Percentiles rank a stretch among this genome's conserved stretches.
Evolutionary conservation across 2,113 vertebrate genomes (phyloP).

Genomic region (Crotalus helleri): DNA sequence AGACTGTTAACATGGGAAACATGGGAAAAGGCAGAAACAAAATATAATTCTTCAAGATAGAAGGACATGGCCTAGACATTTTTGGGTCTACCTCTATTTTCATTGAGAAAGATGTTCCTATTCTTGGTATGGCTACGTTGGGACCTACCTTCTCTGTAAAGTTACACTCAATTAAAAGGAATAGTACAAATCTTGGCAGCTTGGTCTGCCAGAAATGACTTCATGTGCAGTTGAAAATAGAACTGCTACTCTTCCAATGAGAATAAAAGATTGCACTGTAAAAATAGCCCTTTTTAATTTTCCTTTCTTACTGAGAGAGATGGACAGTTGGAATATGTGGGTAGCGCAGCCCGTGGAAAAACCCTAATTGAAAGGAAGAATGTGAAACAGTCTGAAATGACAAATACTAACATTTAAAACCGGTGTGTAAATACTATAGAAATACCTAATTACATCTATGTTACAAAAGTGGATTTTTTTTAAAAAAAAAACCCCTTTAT

Average conservation of each 20-base stretch:
- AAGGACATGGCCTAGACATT: background rate
- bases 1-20: background rate
- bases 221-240: background rate
- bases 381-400: background rate
- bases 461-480: background rate
- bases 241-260: background rate
- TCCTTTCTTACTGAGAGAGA: background rate
- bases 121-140: background rate
- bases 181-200: background rate
- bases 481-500: background rate
- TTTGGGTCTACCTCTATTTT: background rate
- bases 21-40: background rate
- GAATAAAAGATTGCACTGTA: background rate
- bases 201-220: background rate
- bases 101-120: background rate
- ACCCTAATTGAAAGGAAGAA: background rate
- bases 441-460: background rate
- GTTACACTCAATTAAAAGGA: background rate
- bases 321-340: slow-evolving; percentile 12
- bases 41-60: background rate
- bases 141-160: background rate
- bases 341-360: background rate
- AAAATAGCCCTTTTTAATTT: background rate
- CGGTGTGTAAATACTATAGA: background rate
- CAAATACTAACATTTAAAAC: slow-evolving; percentile 27